Evolutionary conservation across 2,888 invertebrate genomes (phyloP).

Genomic region (Agelastica alni): DNA sequence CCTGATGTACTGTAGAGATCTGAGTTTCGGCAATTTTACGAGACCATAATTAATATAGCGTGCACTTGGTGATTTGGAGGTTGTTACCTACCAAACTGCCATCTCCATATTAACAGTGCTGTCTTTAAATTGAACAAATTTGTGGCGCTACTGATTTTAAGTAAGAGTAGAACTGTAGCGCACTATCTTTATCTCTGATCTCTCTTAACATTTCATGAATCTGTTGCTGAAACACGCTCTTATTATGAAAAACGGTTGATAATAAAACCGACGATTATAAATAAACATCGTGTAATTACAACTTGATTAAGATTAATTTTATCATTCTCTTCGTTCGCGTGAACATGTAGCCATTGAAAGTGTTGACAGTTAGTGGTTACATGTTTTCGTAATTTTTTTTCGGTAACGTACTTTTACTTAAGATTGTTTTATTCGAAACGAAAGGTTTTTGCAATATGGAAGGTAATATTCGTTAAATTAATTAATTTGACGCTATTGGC

Average conservation of each 20-base stretch:
- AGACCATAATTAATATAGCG: too few species aligned
- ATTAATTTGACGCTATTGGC: too few species aligned
- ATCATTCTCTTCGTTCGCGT: background rate
- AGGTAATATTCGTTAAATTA: too few species aligned
- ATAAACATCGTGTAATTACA: slow-evolving; percentile 15
- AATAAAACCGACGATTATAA: slow-evolving; percentile 14
- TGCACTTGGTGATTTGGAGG: too few species aligned
- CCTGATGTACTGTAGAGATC: too few species aligned
- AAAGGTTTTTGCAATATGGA: background rate
- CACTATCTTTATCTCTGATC: slow-evolving; percentile 17
- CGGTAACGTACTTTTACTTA: too few species aligned
- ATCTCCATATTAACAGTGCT: too few species aligned
- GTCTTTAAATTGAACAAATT: background rate
- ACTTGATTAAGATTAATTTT: slow-evolving; percentile 2
- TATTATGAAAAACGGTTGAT: slow-evolving; percentile 21
- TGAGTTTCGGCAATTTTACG: too few species aligned
- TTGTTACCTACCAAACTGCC: too few species aligned
- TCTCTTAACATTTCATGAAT: slow-evolving; percentile 26
- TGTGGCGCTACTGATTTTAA: slow-evolving; percentile 6
- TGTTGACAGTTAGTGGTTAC: background rate
- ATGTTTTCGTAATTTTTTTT: too few species aligned
- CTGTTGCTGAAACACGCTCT: slow-evolving; percentile 14
- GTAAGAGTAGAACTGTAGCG: slow-evolving; percentile 18
- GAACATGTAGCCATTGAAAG: background rate
- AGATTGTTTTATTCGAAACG: too few species aligned